Conservation (phyloP, 1,140 invertebrate genomes). For the Nasonia longicornis region DNA sequence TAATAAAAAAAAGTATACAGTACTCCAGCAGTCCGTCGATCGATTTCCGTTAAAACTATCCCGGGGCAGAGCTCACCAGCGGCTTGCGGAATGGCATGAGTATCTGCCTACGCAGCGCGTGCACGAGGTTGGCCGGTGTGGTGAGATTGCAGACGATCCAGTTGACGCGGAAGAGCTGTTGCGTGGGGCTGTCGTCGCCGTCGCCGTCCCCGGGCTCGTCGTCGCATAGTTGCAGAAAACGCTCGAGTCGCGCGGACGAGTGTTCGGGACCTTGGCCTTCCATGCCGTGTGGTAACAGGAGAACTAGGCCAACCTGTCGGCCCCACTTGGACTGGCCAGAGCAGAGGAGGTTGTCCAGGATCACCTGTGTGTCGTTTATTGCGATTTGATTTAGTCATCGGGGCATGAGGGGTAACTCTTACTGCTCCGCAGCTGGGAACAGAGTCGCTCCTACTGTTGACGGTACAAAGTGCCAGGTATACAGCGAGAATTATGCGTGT, state of each 20-base stretch:
- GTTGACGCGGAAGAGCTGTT: conserved; percentile 84
- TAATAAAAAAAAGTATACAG: no score
- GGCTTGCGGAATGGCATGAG: conserved; percentile 86
- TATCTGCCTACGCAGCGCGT: conserved; percentile 87
- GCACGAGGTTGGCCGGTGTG: conserved; percentile 89
- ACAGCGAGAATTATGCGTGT: no score
- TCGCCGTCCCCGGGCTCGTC: conserved; percentile 77
- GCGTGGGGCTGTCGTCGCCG: conserved; percentile 62
- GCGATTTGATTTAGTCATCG: no score
- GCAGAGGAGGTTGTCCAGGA: conserved; percentile 87
- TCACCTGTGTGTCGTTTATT: conserved; percentile 72
- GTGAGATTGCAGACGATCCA: conserved; percentile 86
- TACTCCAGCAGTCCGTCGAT: no score
- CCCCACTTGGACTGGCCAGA: conserved; percentile 88
- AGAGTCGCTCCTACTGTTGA: no score
- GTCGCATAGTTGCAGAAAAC: conserved; percentile 84
- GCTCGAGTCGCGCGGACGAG: conserved; percentile 83
- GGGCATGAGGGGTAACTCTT: no score
- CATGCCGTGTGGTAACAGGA: conserved; percentile 90
- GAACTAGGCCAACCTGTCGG: conserved; percentile 83
- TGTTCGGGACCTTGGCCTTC: conserved; percentile 94
- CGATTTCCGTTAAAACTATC: no score
- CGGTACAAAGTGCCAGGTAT: no score
- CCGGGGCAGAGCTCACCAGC: conserved; percentile 70
- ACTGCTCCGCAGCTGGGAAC: no score